Evolutionary conservation across 2,888 invertebrate species (phyloP), one percentile per base, ranked within the genome.

Genomic region (Cheilosia vulpina): DNA sequence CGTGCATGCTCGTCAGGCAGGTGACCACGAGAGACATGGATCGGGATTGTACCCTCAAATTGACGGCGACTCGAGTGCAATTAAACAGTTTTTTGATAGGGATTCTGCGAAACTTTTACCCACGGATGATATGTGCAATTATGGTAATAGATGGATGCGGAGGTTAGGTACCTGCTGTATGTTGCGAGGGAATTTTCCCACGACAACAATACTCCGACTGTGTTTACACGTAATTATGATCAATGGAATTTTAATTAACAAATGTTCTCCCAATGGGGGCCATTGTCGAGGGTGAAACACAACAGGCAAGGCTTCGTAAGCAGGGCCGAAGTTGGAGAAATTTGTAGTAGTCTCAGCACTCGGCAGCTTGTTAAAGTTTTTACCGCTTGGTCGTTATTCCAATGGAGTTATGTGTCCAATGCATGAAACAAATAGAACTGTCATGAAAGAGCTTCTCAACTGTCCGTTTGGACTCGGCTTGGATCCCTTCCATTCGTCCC

Each of bases 51-150:
- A 57, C 50, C 50, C 62, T 62, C 38, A 62, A 69, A 79, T 69
- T 78, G 79, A 73, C 58, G 73, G 45, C 41, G 21, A 57, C 72
- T 62, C 34, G 50, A 68, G 27, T 60, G 13, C 52, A 66, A 79
- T 79, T 72, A 73, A 47, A 47, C 47, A 69, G 19, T 58, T 57
- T 45, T 43, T 43, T 43, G 41, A 17, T 63, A 55, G 52, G 41
- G 52, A 58, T 60, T 60, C 53, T 45, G 58, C 34, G 50, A 41
- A 75, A 50, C 58, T 76, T 76, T 50, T 50, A 13, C 24, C 21
- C n/a, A 34, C 17, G n/a, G 57, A 43, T 43, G 57, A 76, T 65
- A 66, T 38, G 21, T 50, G 57, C 52, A 50, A 75, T 75, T 75
- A 65, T 27, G 53, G 21, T 17, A 17, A 47, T 45, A 38, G 38